Evolutionary conservation across 2,797 vertebrate species (phyloP), one percentile per base, ranked within the genome.

Genomic region (Manis crassicaudata): DNA sequence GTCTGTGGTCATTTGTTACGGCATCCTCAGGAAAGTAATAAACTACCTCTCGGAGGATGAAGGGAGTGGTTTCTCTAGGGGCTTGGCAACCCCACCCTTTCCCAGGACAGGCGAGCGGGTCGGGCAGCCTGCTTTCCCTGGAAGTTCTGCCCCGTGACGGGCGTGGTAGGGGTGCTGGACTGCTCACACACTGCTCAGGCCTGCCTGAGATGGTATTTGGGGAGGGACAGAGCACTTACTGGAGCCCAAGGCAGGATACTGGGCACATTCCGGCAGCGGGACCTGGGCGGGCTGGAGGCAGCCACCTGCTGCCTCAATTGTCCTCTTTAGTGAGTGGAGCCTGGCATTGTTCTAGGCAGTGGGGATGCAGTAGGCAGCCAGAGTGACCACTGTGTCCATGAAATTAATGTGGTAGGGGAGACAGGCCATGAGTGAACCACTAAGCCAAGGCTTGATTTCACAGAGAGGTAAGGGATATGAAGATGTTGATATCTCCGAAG

Each of bases 71-170:
- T 65, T 67, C 37, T 62, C 18, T 2, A 0, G 37, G 43, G 23
- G 10, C 11, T 27, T 35, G 27, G 11, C 11, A 10, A 27, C 7
- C 12, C 54, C 13, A 6, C 8, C n/a, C 18, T 43, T 77, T 82
- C 37, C 77, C 29, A 63, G 8, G 54, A 76, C 2, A 9, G 9
- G 16, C 37, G 52, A 14, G 25, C 27, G 62, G 40, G 52, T 52
- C 54, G 50, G 18, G 0, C 3, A 43, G 25, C 52, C 25, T 86
- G 43, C 25, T 29, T 46, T 40, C 67, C 60, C 17, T 43, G 73
- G 0, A 50, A 46, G 35, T 23, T 20, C 43, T 37, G 5, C 10
- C 21, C 0, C 0, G 43, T 21, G 62, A 21, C 1, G 7, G 56
- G 25, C 0, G 0, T 20, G 7, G 18, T 6, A 8, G 65, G 35